phyloP scores from a whole-genome alignment of 2,888 invertebrate genomes.

The Dugesia japonica region DNA sequence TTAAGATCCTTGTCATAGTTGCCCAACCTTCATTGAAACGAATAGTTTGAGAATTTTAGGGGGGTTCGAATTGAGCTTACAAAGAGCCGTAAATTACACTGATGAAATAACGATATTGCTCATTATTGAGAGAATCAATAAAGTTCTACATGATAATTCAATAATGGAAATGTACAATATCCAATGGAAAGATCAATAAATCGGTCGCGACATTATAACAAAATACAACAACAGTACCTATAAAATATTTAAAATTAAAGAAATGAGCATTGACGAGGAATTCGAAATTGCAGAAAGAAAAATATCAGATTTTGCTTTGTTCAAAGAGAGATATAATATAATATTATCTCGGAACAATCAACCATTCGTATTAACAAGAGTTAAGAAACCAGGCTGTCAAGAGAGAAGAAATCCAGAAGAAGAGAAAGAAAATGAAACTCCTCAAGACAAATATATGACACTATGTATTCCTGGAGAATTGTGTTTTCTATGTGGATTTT shows the following conservation, averaged over 20 bases:
- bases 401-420: conserved; percentile 37
- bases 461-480: conserved; percentile 68
- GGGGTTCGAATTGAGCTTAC: not conserved
- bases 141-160: not conserved
- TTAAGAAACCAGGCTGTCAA: conserved; percentile 45
- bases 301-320: conserved; percentile 27
- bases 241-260: conserved; percentile 67
- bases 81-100: not conserved
- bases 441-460: conserved; percentile 38
- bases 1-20: no score
- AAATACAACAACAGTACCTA: conserved; percentile 77
- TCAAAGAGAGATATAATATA: conserved; percentile 54
- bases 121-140: not conserved
- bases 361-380: conserved; percentile 62
- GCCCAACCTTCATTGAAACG: no score
- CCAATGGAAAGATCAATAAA: no score
- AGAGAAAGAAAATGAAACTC: conserved; percentile 56
- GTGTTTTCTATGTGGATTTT: conserved; percentile 60
- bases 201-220: conserved; percentile 38
- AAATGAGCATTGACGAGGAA: conserved; percentile 55
- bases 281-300: conserved; percentile 26
- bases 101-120: not conserved
- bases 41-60: not conserved
- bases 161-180: not conserved
- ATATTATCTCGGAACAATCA: conserved; percentile 56